Percentiles rank a stretch among this genome's conserved stretches.
Conservation (phyloP, 2,113 vertebrate genomes). For the Pungitius pungitius region DNA sequence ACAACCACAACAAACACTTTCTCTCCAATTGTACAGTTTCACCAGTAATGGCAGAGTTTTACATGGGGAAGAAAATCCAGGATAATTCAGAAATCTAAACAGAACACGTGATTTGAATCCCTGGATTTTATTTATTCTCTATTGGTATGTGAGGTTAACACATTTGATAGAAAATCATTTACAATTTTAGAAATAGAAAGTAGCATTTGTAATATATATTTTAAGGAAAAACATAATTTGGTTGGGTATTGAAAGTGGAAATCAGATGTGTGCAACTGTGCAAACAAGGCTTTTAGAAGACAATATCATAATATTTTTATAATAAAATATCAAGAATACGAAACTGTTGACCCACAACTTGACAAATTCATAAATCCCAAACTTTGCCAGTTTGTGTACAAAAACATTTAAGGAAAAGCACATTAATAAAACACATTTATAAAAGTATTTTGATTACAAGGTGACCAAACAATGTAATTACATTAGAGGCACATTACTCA, state of each 20-base stretch:
- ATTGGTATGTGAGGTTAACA: background rate
- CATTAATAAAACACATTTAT: background rate
- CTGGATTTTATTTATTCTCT: background rate
- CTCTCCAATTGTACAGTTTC: background rate
- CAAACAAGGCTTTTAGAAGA: background rate
- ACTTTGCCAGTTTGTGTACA: background rate
- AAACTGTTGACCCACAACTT: background rate
- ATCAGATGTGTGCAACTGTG: background rate
- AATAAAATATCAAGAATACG: background rate
- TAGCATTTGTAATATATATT: background rate
- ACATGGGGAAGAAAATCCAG: background rate
- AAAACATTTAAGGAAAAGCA: background rate
- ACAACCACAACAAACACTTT: background rate
- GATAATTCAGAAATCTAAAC: background rate
- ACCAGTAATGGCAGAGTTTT: background rate
- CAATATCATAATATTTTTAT: background rate
- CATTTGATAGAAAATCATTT: background rate
- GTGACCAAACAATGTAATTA: background rate
- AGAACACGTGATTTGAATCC: background rate
- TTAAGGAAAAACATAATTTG: background rate
- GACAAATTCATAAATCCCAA: background rate
- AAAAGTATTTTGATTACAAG: background rate
- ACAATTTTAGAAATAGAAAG: background rate
- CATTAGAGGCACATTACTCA: conserved; percentile 8
- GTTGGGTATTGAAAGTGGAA: background rate